A percentile compares a stretch with the other conserved stretches of the same genome.
Conservation (phyloP, 2,888 invertebrate species). For the Gisinianus flammeolus region DNA sequence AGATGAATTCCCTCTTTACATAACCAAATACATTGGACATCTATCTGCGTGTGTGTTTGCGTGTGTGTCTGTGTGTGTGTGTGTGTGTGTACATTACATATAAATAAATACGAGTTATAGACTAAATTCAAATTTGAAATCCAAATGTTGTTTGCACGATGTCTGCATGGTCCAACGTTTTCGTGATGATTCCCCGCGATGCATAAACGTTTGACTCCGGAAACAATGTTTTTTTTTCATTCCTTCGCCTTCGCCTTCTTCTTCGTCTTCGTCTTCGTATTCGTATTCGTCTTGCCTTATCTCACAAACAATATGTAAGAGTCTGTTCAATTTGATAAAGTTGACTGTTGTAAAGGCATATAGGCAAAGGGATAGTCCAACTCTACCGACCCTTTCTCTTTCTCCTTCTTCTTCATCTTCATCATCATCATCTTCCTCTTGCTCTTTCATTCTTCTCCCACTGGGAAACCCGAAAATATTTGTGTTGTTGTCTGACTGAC, state of each 20-base stretch:
- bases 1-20: too few species aligned
- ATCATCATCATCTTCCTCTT: not conserved
- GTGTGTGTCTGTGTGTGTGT: too few species aligned
- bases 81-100: constrained; percentile 5
- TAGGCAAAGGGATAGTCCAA: not conserved
- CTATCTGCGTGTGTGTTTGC: too few species aligned
- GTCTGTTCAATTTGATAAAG: constrained; percentile 42
- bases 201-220: constrained; percentile 36
- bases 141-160: constrained; percentile 10
- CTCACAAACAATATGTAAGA: constrained; percentile 19
- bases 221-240: constrained; percentile 34
- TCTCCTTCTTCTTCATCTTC: not conserved
- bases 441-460: constrained; percentile 10
- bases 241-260: not conserved
- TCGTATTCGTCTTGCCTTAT: constrained; percentile 16
- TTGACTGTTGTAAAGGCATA: constrained; percentile 35
- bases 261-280: not conserved
- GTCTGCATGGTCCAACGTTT: constrained; percentile 17
- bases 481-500: constrained; percentile 9
- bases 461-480: constrained; percentile 32
- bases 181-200: constrained; percentile 41
- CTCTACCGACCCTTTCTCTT: not conserved
- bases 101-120: constrained; percentile 9
- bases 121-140: not conserved
- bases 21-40: too few species aligned